Evolutionary conservation across 2,797 vertebrate species (phyloP), one percentile per base, ranked within the genome.

Genomic region (Uromys caudimaculatus): DNA sequence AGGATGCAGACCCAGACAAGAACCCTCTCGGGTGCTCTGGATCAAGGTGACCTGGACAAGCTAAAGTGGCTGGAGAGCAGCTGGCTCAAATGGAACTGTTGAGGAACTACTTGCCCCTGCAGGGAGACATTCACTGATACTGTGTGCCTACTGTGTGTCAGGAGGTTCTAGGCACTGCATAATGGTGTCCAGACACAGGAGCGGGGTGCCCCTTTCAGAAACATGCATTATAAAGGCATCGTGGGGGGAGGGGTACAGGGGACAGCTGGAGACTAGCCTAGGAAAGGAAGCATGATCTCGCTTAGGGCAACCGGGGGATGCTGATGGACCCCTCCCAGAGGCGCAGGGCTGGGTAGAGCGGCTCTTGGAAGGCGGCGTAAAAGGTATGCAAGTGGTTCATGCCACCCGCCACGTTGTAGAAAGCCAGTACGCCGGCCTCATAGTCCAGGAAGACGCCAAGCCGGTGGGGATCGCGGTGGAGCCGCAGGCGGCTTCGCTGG

Each of bases 361-460:
- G 98, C 95, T 99, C 98, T 62, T 98, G 98, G 97, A 99, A 99
- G 58, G 96, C 92, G 79, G 98, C 98, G 13, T 71, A 23, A 97
- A 99, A 99, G 10, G 98, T 99, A 90, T 99, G 98, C 93, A 99
- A 87, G 62, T 98, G 98, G 64, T 60, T 96, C 98, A 99, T 98
- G 62, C 98, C 97, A 29, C 94, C 64, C 0, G 96, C 97, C 54
- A 98, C 98, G 0, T 98, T 97, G 94, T 98, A 99, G 97, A 99
- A 99, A 44, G 98, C 97, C 23, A 99, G 98, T 23, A 98, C 90
- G 91, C 99, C 98, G 44, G 98, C 98, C 96, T 99, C 98, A 3
- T 98, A 99, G 95, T 99, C 98, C 87, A 99, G 96, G 90, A 98
- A 98, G 95, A 98, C 44, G 2, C 98, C 98, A 35, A 98, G 91